phyloP scores from a whole-genome alignment of 2,888 invertebrate genomes.

The Leptinotarsa juncta region DNA sequence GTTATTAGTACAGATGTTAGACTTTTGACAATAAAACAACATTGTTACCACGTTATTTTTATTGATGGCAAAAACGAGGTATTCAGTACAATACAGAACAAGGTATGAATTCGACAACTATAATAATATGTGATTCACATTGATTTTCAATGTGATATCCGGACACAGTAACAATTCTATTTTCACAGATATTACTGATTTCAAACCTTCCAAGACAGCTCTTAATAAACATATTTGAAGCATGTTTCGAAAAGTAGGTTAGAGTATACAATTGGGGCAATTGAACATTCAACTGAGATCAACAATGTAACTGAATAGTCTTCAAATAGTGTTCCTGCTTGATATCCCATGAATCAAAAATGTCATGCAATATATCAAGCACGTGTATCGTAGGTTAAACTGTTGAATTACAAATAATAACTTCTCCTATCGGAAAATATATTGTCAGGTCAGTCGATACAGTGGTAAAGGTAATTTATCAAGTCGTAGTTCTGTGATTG shows the following conservation, averaged over 20 bases:
- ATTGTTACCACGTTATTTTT: neutral
- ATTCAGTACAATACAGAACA: neutral
- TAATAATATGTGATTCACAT: neutral
- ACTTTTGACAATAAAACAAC: neutral
- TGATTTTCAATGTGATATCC: too few species aligned
- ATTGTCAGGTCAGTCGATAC: too few species aligned
- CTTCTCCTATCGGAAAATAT: too few species aligned
- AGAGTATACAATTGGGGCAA: neutral
- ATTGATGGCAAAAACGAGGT: neutral
- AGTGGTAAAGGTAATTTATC: neutral
- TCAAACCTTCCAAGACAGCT: neutral
- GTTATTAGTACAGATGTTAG: too few species aligned
- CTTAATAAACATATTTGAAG: neutral
- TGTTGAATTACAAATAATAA: too few species aligned
- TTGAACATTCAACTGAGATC: neutral
- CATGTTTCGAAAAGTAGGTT: neutral
- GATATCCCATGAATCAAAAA: too few species aligned
- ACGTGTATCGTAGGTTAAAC: too few species aligned
- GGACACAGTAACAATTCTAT: too few species aligned
- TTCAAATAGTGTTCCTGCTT: too few species aligned
- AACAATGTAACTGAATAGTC: neutral
- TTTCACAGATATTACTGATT: neutral
- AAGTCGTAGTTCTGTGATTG: constrained; percentile 3
- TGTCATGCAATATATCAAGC: too few species aligned
- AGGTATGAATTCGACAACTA: neutral